Conservation (phyloP, 2,888 invertebrate species). For the Philereme transversata region DNA sequence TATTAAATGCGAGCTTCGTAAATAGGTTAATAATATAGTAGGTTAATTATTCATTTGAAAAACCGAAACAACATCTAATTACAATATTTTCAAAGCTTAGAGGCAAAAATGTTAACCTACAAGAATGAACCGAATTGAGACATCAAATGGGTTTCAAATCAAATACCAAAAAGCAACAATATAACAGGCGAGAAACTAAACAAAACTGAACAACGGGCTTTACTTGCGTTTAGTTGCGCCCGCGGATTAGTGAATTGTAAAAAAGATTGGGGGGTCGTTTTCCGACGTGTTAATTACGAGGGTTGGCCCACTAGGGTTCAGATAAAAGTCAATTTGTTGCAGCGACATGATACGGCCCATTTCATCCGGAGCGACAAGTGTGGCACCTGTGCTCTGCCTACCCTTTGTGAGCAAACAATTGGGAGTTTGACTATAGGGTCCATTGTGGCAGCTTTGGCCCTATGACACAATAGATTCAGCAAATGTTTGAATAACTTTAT, state of each 20-base stretch:
- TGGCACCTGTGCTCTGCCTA: conserved; percentile 77
- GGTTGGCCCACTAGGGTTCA: conserved; percentile 74
- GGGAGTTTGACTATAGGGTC: conserved; percentile 33
- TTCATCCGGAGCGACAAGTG: conserved; percentile 82
- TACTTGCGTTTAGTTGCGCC: conserved; percentile 77
- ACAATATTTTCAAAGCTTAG: no score
- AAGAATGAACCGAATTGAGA: conserved; percentile 10
- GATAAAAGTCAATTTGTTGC: conserved; percentile 87
- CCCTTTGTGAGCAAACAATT: conserved; percentile 62
- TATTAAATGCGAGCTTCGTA: no score
- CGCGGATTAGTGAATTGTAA: conserved; percentile 82
- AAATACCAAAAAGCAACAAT: conserved; percentile 51
- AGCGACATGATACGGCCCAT: conserved; percentile 87
- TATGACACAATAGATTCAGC: conserved; percentile 29
- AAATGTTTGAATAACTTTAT: conserved; percentile 33
- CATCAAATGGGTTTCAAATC: conserved; percentile 35
- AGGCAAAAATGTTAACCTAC: no score
- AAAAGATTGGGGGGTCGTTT: conserved; percentile 76
- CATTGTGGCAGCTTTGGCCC: conserved; percentile 46
- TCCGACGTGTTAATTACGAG: conserved; percentile 84
- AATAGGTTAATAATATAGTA: no score
- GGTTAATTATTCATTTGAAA: no score
- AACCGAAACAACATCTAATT: no score
- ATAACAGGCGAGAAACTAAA: conserved; percentile 57
- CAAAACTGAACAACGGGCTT: conserved; percentile 58